Conservation (phyloP, 2,113 vertebrate species). For the Aphyosemion australe region DNA sequence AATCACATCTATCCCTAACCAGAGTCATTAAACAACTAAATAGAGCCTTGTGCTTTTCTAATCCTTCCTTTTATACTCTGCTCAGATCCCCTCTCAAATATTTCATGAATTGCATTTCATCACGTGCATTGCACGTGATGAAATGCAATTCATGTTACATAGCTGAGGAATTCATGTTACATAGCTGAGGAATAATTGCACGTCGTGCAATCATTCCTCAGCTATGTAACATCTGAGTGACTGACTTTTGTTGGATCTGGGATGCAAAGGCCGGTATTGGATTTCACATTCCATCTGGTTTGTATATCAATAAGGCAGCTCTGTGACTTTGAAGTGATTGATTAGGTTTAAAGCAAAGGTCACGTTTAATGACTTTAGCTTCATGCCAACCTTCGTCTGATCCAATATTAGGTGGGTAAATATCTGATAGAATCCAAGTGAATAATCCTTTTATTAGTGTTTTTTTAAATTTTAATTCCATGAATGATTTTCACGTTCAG, state of each 20-base stretch:
- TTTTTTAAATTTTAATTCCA: no score
- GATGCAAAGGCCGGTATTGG: constrained; percentile 17
- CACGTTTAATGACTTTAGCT: constrained; percentile 68
- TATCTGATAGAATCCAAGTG: constrained; percentile 38
- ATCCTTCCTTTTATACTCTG: constrained; percentile 2
- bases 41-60: constrained; percentile 6
- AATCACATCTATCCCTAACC: constrained; percentile 16
- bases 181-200: no score
- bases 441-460: neutral
- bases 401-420: constrained; percentile 52
- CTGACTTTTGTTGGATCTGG: constrained; percentile 7
- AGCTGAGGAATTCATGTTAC: no score
- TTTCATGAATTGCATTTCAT: constrained; percentile 7
- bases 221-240: neutral
- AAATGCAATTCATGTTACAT: no score
- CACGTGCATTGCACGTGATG: constrained; percentile 10
- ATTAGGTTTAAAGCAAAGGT: constrained; percentile 67
- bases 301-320: constrained; percentile 57
- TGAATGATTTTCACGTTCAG: no score
- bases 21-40: constrained; percentile 14
- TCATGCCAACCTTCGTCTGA: constrained; percentile 31
- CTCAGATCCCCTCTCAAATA: neutral
- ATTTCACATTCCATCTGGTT: constrained; percentile 37
- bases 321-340: constrained; percentile 69
- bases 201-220: no score